Evolutionary conservation across 2,797 vertebrate species (phyloP).

Genomic region (Propithecus deckenii): DNA sequence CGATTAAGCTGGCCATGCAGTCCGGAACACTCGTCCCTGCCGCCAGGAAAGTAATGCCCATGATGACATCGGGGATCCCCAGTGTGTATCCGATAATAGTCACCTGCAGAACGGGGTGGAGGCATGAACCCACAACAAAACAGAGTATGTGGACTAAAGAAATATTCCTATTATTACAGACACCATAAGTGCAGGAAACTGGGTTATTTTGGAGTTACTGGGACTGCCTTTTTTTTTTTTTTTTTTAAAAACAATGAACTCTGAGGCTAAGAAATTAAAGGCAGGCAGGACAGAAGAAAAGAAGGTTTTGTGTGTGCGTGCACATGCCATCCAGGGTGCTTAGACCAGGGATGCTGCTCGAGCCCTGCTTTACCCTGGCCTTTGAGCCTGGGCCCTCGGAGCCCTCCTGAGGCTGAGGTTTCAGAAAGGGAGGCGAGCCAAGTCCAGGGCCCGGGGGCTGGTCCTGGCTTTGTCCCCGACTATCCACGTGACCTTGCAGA

Average conservation of each 20-base stretch:
- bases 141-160: too few species aligned
- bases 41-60: conserved; percentile 99
- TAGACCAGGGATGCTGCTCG: not conserved
- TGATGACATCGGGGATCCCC: conserved; percentile 98
- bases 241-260: not conserved
- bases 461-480: not conserved
- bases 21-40: conserved; percentile 98
- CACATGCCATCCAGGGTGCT: not conserved
- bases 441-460: not conserved
- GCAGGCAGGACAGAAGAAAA: not conserved
- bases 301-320: accelerated
- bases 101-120: conserved; percentile 86
- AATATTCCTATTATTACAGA: not conserved
- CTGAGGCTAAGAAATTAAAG: not conserved
- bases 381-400: not conserved
- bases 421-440: not conserved
- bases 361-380: too few species aligned
- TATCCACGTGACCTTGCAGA: not conserved
- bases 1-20: conserved; percentile 98
- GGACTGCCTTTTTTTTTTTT: not conserved
- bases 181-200: not conserved
- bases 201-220: not conserved
- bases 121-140: not conserved
- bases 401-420: not conserved
- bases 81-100: conserved; percentile 97